Base-by-base conservation (phyloP, 2,888 invertebrate genomes). In the Acronicta leporina region DNA sequence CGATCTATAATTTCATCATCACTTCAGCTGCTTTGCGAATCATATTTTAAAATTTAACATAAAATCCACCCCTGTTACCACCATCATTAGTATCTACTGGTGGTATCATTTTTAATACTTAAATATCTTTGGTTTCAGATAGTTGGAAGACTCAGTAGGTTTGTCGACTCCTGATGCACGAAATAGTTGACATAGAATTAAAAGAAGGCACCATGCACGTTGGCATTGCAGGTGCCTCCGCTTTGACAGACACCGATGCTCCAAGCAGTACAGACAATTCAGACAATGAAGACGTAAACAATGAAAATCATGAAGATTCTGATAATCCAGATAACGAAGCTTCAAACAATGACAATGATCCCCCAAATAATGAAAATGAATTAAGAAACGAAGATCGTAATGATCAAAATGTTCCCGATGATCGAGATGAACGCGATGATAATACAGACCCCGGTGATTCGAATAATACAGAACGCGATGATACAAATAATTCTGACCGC, bases 191-290 rank as follows among this genome's bases (percentile, higher is more conserved):
- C 9, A 16, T 38, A 33, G n/a, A 33, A 43, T 38, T n/a, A 8
- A 20, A 4, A 2, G 9, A 33, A 45, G 11, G 10, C 7, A 10
- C 13, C 33, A 25, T 15, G 13, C 1, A 27, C 2, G n/a, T 0
- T 7, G 13, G 1, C n/a, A 14, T 1, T 5, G 6, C 11, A n/a
- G 13, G n/a, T 38, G 11, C 11, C 10, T n/a, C n/a, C 7, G 1
- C 0, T 38, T 20, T 20, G 6, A 15, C 0, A 0, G 20, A 16
- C 2, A 5, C n/a, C 14, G 40, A 63, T 33, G 48, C 44, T 5
- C 63, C 61, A 15, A 41, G 11, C 9, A 38, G n/a, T 10, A 8
- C 35, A 2, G 58, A 65, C 1, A 15, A 14, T 9, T 38, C 46
- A 2, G 40, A 59, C 0, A 14, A 40, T 0, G 47, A 9, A n/a